Evolutionary conservation across 2,888 invertebrate genomes (phyloP).

Genomic region (Zele albiditarsus): DNA sequence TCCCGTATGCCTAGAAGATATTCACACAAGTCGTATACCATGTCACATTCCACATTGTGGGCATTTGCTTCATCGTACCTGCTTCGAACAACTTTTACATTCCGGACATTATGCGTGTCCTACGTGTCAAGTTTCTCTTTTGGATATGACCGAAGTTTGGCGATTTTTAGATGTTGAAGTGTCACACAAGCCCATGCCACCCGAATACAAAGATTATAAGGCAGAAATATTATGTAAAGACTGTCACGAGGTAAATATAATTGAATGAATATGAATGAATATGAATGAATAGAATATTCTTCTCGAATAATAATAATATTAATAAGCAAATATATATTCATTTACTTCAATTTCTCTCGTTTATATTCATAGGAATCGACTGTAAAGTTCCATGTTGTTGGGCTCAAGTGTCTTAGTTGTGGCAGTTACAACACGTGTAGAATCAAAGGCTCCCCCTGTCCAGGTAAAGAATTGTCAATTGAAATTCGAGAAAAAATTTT

Average conservation of each 20-base stretch:
- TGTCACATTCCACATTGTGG: constrained; percentile 94
- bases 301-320: constrained; percentile 23
- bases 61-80: constrained; percentile 88
- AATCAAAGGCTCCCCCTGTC: constrained; percentile 78
- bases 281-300: not conserved
- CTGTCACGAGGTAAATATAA: constrained; percentile 84
- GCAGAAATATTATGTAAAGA: constrained; percentile 92
- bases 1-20: constrained; percentile 91
- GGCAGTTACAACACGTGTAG: constrained; percentile 94
- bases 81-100: constrained; percentile 84
- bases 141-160: constrained; percentile 91
- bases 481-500: not conserved
- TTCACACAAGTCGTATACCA: constrained; percentile 91
- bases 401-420: constrained; percentile 88
- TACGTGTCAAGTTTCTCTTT: constrained; percentile 89
- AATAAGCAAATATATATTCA: not conserved
- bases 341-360: constrained; percentile 7
- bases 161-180: constrained; percentile 88
- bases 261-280: no score
- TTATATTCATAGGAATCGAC: constrained; percentile 80
- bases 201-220: constrained; percentile 85
- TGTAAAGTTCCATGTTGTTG: constrained; percentile 90
- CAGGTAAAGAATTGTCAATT: constrained; percentile 56
- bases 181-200: constrained; percentile 87
- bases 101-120: constrained; percentile 92